Evolutionary conservation across 2,113 vertebrate species (phyloP), one percentile per base, ranked within the genome.

Genomic region (Hippotragus niger): DNA sequence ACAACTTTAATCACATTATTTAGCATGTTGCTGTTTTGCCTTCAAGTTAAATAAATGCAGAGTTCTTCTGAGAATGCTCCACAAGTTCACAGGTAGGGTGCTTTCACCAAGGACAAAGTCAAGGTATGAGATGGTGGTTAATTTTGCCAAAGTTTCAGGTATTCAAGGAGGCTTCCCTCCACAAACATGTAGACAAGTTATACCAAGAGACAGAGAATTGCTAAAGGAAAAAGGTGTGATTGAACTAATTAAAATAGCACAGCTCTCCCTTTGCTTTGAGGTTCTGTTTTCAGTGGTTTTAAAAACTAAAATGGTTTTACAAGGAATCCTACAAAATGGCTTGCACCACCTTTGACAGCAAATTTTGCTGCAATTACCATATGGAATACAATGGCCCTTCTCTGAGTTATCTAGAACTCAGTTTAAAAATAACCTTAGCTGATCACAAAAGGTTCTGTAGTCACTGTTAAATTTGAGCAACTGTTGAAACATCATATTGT

Each of bases 1-100:
- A 99, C 99, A 99, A 98, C 98, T 99, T 98, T 99, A 99, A 99
- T 99, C 98, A 99, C 98, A 98, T 99, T 99, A 99, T 99, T 99
- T 99, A 99, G 88, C 98, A 64, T 98, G 98, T 98, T 99, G 97
- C 98, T 96, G 92, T 98, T 99, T 98, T 98, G 98, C 98, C 98
- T 97, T 97, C 97, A 97, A 97, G 97, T 98, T 98, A 98, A 98
- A 91, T 80, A 97, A 96, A 97, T 98, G 95, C 90, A 93, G 90
- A 97, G 64, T 97, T 98, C 98, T 94, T 78, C 90, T 76, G 94
- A 94, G 84, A 90, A 93, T 95, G 96, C 97, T 93, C 86, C 57
- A 88, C 94, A 91, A 86, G 90, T 71, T 85, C 62, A 82, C 71
- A 90, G 95, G 52, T 58, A 88, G 64, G 78, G 71, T 97, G 67